Evolutionary conservation across 2,113 vertebrate genomes (phyloP), one percentile per base, ranked within the genome.

Genomic region (Saccopteryx bilineata): DNA sequence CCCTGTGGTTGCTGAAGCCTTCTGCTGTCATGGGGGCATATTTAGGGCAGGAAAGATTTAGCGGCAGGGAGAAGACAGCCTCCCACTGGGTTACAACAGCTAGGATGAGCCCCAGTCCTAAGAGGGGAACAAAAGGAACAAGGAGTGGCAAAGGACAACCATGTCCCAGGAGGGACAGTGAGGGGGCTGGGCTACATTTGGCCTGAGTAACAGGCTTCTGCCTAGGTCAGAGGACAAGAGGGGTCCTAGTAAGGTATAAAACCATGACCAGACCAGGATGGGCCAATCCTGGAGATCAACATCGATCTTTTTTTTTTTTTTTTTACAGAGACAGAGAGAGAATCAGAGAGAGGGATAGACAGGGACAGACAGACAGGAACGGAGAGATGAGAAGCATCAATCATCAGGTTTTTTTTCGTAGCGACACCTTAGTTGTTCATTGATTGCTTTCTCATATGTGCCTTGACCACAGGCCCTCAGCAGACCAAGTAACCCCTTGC

Each of bases 101-200:
- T 56, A 83, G 54, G 39, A 31, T 19, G 71, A 91, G 63, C 87
- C 78, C 96, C 89, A 87, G 85, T 19, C 28, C 63, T 83, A 74
- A 1, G 54, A 5, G 0, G 31, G 81, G 26, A 28, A n/a, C 5
- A 39, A 15, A 68, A 48, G 33, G 56, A 46, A 52, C 12, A 15
- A 31, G n/a, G 19, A 63, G 11, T 14, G 50, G 31, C 58, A 50
- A 13, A 48, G 50, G n/a, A 71, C 69, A 61, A 14, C 8, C 60
- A 78, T 39, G 33, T 83, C 21, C 39, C 5, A 50, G 11, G 39
- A 31, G 68, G 28, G 31, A 17, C 33, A 19, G 17, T 0, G 2
- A 93, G 28, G 31, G 72, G 17, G 26, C 15, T 2, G 0, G 31
- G 9, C 24, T 68, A 11, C 7, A 1, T 8, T 2, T 72, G 71